Conservation (phyloP, 2,797 vertebrate genomes). For the Odontamblyopus rebecca region DNA sequence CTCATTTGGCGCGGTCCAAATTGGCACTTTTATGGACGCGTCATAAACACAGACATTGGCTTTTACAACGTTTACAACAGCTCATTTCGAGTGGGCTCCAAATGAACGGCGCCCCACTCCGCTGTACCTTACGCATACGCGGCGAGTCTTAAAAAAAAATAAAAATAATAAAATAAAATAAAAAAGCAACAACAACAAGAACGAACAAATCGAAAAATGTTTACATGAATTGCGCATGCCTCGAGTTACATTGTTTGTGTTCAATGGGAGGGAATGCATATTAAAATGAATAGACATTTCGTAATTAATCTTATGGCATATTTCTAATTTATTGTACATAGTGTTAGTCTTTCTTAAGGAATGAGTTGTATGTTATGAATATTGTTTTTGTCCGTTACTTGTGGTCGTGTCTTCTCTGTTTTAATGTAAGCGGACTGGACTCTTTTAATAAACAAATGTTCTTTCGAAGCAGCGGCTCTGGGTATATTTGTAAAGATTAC, state of each 20-base stretch:
- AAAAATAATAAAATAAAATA: no score
- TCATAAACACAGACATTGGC: slow-evolving; percentile 53
- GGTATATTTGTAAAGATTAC: not conserved
- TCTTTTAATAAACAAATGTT: slow-evolving; percentile 14
- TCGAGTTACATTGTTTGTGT: slow-evolving; percentile 32
- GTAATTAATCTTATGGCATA: slow-evolving; percentile 58
- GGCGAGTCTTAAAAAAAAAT: no score
- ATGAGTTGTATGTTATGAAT: slow-evolving; percentile 59
- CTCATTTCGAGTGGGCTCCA: slow-evolving; percentile 11
- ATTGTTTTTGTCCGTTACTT: slow-evolving; percentile 57
- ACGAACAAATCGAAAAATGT: slow-evolving; percentile 51
- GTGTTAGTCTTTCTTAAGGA: slow-evolving; percentile 59
- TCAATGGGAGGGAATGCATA: slow-evolving; percentile 41
- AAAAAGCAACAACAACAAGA: not conserved
- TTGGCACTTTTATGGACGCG: slow-evolving; percentile 55
- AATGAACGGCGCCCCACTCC: not conserved
- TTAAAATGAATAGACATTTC: slow-evolving; percentile 46
- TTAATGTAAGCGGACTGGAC: slow-evolving; percentile 5
- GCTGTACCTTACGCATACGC: no score
- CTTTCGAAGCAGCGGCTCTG: not conserved
- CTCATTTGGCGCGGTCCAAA: slow-evolving; percentile 49
- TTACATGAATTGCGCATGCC: slow-evolving; percentile 78
- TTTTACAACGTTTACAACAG: slow-evolving; percentile 47
- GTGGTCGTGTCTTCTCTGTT: slow-evolving; percentile 55
- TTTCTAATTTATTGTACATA: slow-evolving; percentile 81